A percentile compares a stretch with the other conserved stretches of the same genome.
These are phyloP conservation scores for Endomychus coccineus DNA, from an alignment of 2,888 invertebrate species.

Conservation along the genomic window DNA sequence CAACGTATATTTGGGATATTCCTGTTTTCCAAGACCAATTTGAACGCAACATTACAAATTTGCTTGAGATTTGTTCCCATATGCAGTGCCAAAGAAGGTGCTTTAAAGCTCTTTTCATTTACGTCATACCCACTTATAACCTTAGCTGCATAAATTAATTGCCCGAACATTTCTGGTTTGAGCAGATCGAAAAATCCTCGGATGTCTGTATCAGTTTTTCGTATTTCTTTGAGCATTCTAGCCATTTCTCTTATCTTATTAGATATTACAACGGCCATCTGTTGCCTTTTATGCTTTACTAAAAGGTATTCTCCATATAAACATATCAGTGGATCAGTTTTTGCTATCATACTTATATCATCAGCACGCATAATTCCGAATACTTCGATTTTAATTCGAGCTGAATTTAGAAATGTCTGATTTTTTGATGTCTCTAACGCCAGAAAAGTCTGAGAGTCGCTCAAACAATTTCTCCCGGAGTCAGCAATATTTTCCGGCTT, in stretches of 20 bases:
- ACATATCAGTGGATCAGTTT: conserved; percentile 22
- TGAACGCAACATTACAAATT: conserved; percentile 17
- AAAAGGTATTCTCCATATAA: conserved; percentile 21
- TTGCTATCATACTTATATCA: conserved; percentile 18
- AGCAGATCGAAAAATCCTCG: conserved; percentile 16
- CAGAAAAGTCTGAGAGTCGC: conserved; percentile 19
- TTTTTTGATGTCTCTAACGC: conserved; percentile 14
- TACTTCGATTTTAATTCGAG: conserved; percentile 21
- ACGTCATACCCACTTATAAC: conserved; percentile 18
- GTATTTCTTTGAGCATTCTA: conserved; percentile 16
- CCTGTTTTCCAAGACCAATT: conserved; percentile 19
- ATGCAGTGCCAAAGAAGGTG: conserved; percentile 21
- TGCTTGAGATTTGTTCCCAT: conserved; percentile 21
- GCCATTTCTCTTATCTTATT: conserved; percentile 25
- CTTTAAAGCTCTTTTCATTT: conserved; percentile 14
- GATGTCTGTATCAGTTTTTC: conserved; percentile 10
- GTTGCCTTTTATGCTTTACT: conserved; percentile 22
- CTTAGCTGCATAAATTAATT: conserved; percentile 15
- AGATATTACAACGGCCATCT: conserved; percentile 18
- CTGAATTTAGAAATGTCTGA: conserved; percentile 14
- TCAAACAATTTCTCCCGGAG: conserved; percentile 14
- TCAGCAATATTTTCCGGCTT: conserved; percentile 10
- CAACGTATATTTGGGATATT: conserved; percentile 13
- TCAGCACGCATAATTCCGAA: conserved; percentile 23
- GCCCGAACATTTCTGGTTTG: conserved; percentile 18